A percentile compares a stretch with the other conserved stretches of the same genome.
These are phyloP conservation scores for Betta splendens DNA, from an alignment of 2,797 vertebrate genomes.

Conservation along the genomic window DNA sequence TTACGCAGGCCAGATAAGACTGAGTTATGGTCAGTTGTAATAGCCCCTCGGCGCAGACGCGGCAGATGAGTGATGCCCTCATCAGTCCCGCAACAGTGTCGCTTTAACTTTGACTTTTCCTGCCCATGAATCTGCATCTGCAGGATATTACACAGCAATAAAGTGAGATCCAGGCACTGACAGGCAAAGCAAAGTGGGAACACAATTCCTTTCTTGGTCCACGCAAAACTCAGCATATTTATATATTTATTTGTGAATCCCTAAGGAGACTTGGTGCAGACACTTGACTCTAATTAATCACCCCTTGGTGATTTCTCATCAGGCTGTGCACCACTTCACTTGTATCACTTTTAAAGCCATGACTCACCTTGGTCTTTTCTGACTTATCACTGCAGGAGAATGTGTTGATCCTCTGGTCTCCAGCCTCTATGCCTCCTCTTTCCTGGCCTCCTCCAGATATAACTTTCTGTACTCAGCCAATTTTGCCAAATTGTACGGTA, in stretches of 20 bases:
- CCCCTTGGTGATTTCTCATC: too few species aligned
- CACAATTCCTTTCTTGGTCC: background rate
- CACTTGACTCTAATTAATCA: too few species aligned
- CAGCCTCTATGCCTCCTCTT: constrained; percentile 89
- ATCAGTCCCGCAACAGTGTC: constrained; percentile 29
- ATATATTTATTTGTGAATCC: too few species aligned
- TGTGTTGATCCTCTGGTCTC: constrained; percentile 89
- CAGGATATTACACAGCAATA: constrained; percentile 1
- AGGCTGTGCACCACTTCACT: too few species aligned
- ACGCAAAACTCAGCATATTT: too few species aligned
- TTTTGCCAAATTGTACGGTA: constrained; percentile 93
- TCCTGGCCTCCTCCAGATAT: constrained; percentile 94
- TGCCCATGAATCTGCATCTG: constrained; percentile 3
- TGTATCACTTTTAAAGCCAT: constrained; percentile 6
- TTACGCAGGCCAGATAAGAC: constrained; percentile 72
- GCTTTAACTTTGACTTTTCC: background rate
- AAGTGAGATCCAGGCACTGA: background rate
- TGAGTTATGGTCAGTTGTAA: constrained; percentile 69
- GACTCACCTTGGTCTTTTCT: constrained; percentile 5
- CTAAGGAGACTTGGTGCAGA: too few species aligned
- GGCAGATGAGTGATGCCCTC: constrained; percentile 40
- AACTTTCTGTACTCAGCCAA: constrained; percentile 91
- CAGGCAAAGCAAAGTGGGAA: too few species aligned
- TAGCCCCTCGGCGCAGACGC: constrained; percentile 37
- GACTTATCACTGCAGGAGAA: constrained; percentile 65